A percentile compares a stretch with the other conserved stretches of the same genome.
phyloP scores from a whole-genome alignment of 1,140 invertebrate species.

The Aricia agestis region DNA sequence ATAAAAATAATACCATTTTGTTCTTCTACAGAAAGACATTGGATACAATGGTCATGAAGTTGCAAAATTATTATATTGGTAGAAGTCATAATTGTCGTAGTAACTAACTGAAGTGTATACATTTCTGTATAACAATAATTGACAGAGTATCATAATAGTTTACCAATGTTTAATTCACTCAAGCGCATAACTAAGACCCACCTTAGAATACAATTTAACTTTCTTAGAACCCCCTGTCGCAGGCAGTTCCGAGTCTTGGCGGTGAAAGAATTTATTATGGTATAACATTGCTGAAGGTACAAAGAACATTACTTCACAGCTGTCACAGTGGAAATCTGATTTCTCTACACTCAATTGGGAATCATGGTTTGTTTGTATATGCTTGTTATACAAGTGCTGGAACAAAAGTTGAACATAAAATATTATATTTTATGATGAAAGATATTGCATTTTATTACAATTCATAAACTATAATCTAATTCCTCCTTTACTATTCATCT shows the following conservation, averaged over 20 bases:
- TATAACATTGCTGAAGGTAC: slow-evolving; percentile 78
- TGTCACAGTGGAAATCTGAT: slow-evolving; percentile 75
- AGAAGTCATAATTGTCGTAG: too few relatives aligned
- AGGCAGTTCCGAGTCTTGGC: slow-evolving; percentile 68
- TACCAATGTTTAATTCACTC: background rate
- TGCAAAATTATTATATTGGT: too few relatives aligned
- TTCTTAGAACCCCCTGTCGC: slow-evolving; percentile 59
- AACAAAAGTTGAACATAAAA: slow-evolving; percentile 48
- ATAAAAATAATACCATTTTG: background rate
- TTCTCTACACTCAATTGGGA: slow-evolving; percentile 46
- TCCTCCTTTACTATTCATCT: too few relatives aligned
- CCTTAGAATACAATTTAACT: slow-evolving; percentile 52
- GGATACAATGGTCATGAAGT: too few relatives aligned
- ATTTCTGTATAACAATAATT: too few relatives aligned
- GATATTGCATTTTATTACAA: too few relatives aligned
- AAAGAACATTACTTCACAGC: slow-evolving; percentile 79
- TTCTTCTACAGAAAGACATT: too few relatives aligned
- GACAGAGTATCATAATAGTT: too few relatives aligned
- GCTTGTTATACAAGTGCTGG: slow-evolving; percentile 79
- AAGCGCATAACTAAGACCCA: slow-evolving; percentile 23
- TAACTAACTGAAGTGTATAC: too few relatives aligned
- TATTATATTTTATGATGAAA: background rate
- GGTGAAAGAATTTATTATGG: slow-evolving; percentile 80
- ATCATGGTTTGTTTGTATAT: slow-evolving; percentile 73
- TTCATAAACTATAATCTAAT: too few relatives aligned